Conservation (phyloP, 2,888 invertebrate species). For the Drosophila meridionalis region DNA sequence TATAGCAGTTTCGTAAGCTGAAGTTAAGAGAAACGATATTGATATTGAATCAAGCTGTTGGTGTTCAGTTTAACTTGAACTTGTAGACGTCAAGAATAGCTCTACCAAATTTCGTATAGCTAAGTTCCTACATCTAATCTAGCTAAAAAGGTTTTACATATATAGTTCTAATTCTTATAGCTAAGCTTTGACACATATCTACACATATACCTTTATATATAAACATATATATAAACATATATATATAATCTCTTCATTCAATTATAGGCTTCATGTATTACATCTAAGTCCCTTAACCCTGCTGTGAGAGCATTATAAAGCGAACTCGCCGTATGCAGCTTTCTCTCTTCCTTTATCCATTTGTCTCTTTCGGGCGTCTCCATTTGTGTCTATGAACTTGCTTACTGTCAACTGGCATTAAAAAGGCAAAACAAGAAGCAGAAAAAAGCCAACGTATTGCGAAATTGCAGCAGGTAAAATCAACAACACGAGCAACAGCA, state of each 20-base stretch:
- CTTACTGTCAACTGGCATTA: slow-evolving; percentile 32
- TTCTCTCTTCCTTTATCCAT: not conserved
- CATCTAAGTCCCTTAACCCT: not conserved
- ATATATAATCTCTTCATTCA: not conserved
- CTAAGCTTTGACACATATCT: not conserved
- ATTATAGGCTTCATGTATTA: not conserved
- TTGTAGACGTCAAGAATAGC: not conserved
- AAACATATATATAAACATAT: too few relatives aligned
- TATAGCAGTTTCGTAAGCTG: not conserved
- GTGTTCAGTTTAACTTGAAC: not conserved
- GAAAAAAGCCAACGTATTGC: slow-evolving; percentile 17
- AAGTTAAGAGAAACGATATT: not conserved
- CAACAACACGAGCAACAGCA: slow-evolving; percentile 5
- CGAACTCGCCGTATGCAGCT: not conserved
- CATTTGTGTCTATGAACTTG: slow-evolving; percentile 20
- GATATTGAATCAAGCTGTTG: not conserved
- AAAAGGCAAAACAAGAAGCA: slow-evolving; percentile 19
- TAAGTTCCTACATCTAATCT: not conserved
- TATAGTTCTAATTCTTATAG: not conserved
- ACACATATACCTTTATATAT: too few relatives aligned
- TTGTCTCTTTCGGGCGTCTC: slow-evolving; percentile 1
- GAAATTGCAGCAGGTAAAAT: slow-evolving; percentile 34
- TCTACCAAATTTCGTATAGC: not conserved
- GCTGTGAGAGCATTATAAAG: not conserved
- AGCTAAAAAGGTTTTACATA: not conserved